These are phyloP conservation scores for Mystacornis crossleyi DNA, from an alignment of 2,113 vertebrate genomes.

Conservation along the genomic window DNA sequence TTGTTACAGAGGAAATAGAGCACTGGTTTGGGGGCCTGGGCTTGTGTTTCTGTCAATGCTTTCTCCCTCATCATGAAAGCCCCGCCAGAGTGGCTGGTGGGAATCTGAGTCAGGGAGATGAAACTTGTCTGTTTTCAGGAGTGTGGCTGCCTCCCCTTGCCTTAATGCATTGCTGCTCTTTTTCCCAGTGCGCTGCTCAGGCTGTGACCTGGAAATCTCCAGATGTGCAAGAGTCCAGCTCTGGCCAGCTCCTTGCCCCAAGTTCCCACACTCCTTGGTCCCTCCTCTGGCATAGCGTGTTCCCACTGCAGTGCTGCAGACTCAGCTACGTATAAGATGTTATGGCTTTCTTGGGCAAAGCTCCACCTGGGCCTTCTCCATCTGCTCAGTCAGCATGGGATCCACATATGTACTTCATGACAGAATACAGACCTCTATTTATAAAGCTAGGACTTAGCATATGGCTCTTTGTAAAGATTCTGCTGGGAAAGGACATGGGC, in stretches of 20 bases:
- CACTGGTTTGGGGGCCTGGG: neutral
- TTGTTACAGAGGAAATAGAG: neutral
- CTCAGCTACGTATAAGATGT: rapidly evolving
- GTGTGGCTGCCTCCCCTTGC: neutral
- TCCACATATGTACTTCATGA: rapidly evolving
- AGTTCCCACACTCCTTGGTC: neutral
- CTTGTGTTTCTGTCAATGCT: neutral
- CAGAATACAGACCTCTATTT: neutral
- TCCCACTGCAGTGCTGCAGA: rapidly evolving
- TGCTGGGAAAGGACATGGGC: rapidly evolving
- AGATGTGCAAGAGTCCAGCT: rapidly evolving
- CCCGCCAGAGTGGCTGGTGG: neutral
- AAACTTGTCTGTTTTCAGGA: neutral
- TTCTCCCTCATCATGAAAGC: neutral
- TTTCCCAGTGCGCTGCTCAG: neutral
- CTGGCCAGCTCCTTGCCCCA: rapidly evolving
- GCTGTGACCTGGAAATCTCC: neutral
- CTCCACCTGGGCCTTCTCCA: neutral
- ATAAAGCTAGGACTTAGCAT: neutral
- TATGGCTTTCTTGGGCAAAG: rapidly evolving
- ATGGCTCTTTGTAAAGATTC: neutral
- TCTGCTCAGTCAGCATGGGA: rapidly evolving
- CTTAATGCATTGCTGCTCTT: neutral
- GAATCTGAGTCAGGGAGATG: neutral
- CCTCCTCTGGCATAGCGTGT: rapidly evolving